Percentiles rank a stretch among this genome's conserved stretches.
These are phyloP conservation scores for Galeopsomyia nigrocyanea DNA, from an alignment of 2,888 invertebrate species.

Conservation along the genomic window DNA sequence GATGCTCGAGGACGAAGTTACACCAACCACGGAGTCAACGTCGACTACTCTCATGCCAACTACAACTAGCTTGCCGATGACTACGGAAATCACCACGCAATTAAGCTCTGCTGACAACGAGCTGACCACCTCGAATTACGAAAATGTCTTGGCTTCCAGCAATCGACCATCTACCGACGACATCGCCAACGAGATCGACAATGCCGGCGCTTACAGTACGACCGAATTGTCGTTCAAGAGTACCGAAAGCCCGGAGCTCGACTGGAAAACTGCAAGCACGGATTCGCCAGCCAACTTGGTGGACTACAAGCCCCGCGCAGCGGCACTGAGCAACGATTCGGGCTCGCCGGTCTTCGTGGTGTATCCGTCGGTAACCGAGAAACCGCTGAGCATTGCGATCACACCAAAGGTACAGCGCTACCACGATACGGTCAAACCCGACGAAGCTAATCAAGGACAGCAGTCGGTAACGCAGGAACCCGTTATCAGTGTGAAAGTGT, in stretches of 20 bases:
- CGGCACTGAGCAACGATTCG: slow-evolving; percentile 28
- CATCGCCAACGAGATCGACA: slow-evolving; percentile 39
- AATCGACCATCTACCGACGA: slow-evolving; percentile 11
- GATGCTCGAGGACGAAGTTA: slow-evolving; percentile 26
- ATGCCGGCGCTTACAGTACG: background rate
- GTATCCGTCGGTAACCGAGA: slow-evolving; percentile 39
- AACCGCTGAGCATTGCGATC: slow-evolving; percentile 55
- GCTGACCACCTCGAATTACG: slow-evolving; percentile 9
- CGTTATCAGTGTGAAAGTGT: slow-evolving; percentile 48
- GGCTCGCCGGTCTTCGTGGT: slow-evolving; percentile 46
- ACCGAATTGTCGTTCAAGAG: background rate
- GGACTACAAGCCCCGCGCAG: slow-evolving; percentile 30
- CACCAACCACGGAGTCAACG: slow-evolving; percentile 7
- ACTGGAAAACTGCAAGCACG: background rate
- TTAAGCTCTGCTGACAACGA: slow-evolving; percentile 11
- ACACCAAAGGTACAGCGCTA: slow-evolving; percentile 58
- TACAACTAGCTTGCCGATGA: slow-evolving; percentile 14
- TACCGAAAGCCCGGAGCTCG: background rate
- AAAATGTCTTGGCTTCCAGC: slow-evolving; percentile 3
- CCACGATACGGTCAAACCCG: slow-evolving; percentile 49
- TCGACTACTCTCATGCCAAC: slow-evolving; percentile 6
- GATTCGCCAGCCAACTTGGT: slow-evolving; percentile 4
- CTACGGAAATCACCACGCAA: slow-evolving; percentile 22
- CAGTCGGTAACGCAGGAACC: slow-evolving; percentile 60
- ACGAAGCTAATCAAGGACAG: slow-evolving; percentile 38